Conservation (phyloP, 2,888 invertebrate species). For the Drosophila kanekoi region DNA sequence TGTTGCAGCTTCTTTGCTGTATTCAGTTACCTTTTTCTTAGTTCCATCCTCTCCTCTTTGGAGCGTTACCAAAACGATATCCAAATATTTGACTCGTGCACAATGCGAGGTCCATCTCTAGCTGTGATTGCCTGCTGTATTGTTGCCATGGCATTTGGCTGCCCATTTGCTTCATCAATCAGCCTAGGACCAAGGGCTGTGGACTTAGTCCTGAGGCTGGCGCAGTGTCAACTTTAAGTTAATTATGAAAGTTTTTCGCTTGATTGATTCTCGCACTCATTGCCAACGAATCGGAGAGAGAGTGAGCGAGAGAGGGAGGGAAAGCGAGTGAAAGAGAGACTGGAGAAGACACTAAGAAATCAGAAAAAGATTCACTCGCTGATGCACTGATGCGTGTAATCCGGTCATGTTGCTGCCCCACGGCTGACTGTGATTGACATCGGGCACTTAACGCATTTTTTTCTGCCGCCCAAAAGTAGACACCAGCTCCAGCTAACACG, state of each 20-base stretch:
- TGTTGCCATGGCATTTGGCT: slow-evolving; percentile 37
- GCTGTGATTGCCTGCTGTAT: slow-evolving; percentile 2
- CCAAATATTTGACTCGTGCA: background rate
- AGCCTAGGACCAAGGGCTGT: slow-evolving; percentile 27
- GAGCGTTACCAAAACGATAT: too few relatives aligned
- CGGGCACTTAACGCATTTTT: slow-evolving; percentile 72
- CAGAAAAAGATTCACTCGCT: slow-evolving; percentile 10
- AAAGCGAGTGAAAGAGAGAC: background rate
- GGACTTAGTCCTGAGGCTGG: slow-evolving; percentile 27
- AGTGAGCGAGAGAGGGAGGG: background rate
- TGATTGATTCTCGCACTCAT: slow-evolving; percentile 63
- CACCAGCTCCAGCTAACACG: slow-evolving; percentile 6
- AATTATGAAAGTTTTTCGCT: slow-evolving; percentile 70
- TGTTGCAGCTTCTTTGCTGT: too few relatives aligned
- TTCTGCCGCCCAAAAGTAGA: slow-evolving; percentile 40
- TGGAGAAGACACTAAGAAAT: slow-evolving; percentile 4
- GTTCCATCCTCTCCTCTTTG: too few relatives aligned
- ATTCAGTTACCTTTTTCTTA: too few relatives aligned
- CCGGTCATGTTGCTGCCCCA: slow-evolving; percentile 43
- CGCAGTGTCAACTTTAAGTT: slow-evolving; percentile 73
- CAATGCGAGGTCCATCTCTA: slow-evolving; percentile 6
- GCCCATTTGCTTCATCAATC: slow-evolving; percentile 66
- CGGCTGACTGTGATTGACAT: slow-evolving; percentile 66
- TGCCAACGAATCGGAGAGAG: slow-evolving; percentile 2
- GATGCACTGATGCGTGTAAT: slow-evolving; percentile 65